Evolutionary conservation across 2,113 vertebrate species (phyloP).

Genomic region (Galemys pyrenaicus): DNA sequence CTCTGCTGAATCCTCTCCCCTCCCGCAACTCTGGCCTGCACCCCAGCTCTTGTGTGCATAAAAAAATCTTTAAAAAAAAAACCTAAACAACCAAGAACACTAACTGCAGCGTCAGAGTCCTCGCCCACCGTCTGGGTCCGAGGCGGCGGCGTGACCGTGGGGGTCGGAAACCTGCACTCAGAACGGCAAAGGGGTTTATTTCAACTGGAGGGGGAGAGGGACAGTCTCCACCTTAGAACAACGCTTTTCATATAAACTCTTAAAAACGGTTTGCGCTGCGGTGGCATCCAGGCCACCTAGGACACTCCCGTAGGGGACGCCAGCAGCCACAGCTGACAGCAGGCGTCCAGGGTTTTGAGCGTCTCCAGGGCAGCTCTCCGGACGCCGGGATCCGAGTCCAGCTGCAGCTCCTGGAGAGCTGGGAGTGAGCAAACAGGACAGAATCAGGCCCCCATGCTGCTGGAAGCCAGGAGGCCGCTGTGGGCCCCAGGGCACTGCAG

Average conservation of each 20-base stretch:
- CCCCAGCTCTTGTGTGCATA: too few relatives aligned
- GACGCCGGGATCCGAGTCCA: slow-evolving; percentile 57
- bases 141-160: rapidly evolving
- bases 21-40: too few relatives aligned
- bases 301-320: neutral
- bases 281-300: neutral
- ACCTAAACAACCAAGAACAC: too few relatives aligned
- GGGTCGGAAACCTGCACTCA: neutral
- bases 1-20: too few relatives aligned
- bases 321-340: neutral
- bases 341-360: slow-evolving; percentile 51
- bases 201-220: neutral
- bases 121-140: neutral
- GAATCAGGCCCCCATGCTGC: too few relatives aligned
- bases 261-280: too few relatives aligned
- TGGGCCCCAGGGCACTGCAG: neutral
- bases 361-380: slow-evolving; percentile 65
- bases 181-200: neutral
- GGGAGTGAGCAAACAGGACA: neutral
- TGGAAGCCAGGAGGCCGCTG: rapidly evolving
- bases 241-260: neutral
- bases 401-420: slow-evolving; percentile 72
- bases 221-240: neutral
- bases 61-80: too few relatives aligned
- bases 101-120: neutral